Conservation (phyloP, 2,888 invertebrate genomes). For the Xylocampa areola region DNA sequence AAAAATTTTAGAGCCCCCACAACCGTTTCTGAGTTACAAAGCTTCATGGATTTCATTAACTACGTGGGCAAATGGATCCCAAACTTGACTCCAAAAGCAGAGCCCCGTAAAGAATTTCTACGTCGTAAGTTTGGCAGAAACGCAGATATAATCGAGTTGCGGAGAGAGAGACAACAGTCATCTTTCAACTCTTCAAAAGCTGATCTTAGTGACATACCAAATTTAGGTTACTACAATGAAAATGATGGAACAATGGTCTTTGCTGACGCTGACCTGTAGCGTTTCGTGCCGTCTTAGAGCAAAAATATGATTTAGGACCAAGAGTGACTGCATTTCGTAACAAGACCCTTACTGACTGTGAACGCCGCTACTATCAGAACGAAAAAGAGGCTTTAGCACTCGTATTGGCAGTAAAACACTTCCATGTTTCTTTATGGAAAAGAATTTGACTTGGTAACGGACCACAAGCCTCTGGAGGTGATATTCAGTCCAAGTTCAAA, state of each 20-base stretch:
- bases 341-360: slow-evolving; percentile 49
- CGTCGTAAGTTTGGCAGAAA: slow-evolving; percentile 51
- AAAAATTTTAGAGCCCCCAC: slow-evolving; percentile 36
- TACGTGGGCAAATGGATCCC: too few species aligned
- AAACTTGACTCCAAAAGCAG: too few species aligned
- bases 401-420: too few species aligned
- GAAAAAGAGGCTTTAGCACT: slow-evolving; percentile 30
- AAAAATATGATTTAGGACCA: slow-evolving; percentile 26
- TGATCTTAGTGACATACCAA: neutral
- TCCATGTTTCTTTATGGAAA: slow-evolving; percentile 36
- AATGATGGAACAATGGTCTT: slow-evolving; percentile 41
- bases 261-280: slow-evolving; percentile 53
- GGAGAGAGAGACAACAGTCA: neutral
- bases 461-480: too few species aligned
- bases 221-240: slow-evolving; percentile 43
- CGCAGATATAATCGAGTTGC: slow-evolving; percentile 10
- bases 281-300: slow-evolving; percentile 41
- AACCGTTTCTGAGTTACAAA: slow-evolving; percentile 54
- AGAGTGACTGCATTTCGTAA: slow-evolving; percentile 46
- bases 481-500: slow-evolving; percentile 42
- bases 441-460: too few species aligned
- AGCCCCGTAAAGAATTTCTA: slow-evolving; percentile 1
- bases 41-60: slow-evolving; percentile 60
- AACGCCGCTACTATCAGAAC: slow-evolving; percentile 48
- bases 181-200: neutral